Conservation (phyloP, 2,888 invertebrate species). For the Plagodis dolabraria region DNA sequence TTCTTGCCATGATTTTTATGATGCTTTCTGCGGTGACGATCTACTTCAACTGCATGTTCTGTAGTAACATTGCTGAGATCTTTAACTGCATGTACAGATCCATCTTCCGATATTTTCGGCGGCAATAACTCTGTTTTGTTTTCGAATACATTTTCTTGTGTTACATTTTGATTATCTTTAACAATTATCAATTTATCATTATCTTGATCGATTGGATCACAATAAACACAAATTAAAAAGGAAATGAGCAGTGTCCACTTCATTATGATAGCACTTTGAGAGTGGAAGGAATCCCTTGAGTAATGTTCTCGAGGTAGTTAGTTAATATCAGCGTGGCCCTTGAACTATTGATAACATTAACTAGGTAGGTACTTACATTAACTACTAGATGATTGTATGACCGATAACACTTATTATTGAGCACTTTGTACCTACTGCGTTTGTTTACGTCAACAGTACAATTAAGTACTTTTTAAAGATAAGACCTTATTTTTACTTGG, state of each 20-base stretch:
- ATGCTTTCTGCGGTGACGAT: background rate
- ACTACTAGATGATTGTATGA: background rate
- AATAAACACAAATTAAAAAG: slow-evolving; percentile 15
- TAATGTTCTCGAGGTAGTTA: slow-evolving; percentile 6
- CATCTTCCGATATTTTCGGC: background rate
- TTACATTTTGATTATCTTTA: background rate
- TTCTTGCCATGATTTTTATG: background rate
- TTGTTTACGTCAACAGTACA: too few species aligned
- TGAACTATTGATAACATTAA: slow-evolving; percentile 17
- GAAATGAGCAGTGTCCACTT: slow-evolving; percentile 7
- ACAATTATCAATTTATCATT: background rate
- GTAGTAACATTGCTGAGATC: background rate
- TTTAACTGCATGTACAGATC: background rate
- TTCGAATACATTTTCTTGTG: background rate
- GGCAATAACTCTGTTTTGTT: background rate
- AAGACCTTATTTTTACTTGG: background rate
- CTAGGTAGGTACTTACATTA: background rate
- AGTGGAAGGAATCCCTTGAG: slow-evolving; percentile 9
- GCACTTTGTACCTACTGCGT: background rate
- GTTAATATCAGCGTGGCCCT: slow-evolving; percentile 11
- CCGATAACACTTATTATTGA: slow-evolving; percentile 15
- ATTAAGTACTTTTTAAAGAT: background rate
- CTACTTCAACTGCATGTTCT: background rate
- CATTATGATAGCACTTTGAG: slow-evolving; percentile 8
- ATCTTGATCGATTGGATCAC: slow-evolving; percentile 10